Conservation (phyloP, 2,888 invertebrate genomes). For the Gnatocerus cornutus region DNA sequence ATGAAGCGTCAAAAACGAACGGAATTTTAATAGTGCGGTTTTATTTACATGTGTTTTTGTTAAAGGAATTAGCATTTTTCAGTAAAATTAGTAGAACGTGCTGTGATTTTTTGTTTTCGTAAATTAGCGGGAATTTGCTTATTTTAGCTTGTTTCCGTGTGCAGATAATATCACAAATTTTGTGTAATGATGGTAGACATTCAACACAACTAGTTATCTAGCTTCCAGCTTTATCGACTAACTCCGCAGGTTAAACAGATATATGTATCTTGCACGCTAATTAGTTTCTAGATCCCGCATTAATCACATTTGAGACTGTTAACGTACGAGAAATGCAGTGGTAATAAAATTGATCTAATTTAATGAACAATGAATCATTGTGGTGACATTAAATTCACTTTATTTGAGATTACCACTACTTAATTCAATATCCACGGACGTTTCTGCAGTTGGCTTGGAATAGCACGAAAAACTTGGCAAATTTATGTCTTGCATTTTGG, state of each 20-base stretch:
- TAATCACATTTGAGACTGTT: conserved; percentile 21
- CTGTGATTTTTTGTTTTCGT: neutral
- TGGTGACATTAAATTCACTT: conserved; percentile 19
- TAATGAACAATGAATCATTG: neutral
- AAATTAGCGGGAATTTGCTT: neutral
- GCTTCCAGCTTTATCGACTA: conserved; percentile 17
- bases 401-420: conserved; percentile 18
- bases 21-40: no score
- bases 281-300: conserved; percentile 10
- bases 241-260: conserved; percentile 3
- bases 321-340: neutral
- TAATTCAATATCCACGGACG: conserved; percentile 41
- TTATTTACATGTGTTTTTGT: no score
- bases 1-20: no score
- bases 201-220: conserved; percentile 9
- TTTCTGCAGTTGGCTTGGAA: conserved; percentile 22
- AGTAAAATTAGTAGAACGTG: no score
- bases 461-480: conserved; percentile 35
- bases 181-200: conserved; percentile 5
- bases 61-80: no score
- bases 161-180: neutral
- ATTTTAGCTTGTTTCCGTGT: conserved; percentile 10
- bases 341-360: neutral
- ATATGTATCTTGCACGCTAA: conserved; percentile 24
- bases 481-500: conserved; percentile 48